A percentile compares a stretch with the other conserved stretches of the same genome.
Evolutionary conservation across 2,888 invertebrate species (phyloP).

Genomic region (Alloscopus bannaensis): DNA sequence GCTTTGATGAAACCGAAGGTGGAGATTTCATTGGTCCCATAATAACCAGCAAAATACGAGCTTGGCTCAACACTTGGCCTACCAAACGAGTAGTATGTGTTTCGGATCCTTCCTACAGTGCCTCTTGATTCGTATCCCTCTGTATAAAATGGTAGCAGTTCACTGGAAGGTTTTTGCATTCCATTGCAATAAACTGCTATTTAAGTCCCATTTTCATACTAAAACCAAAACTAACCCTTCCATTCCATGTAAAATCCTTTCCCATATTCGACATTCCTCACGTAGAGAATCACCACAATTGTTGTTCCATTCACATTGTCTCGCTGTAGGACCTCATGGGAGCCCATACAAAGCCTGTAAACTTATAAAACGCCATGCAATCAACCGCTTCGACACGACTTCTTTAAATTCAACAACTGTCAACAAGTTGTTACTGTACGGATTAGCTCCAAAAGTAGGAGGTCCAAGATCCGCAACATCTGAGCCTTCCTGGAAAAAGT

Average conservation of each 20-base stretch:
- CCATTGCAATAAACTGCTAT: neutral
- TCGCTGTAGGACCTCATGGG: conserved; percentile 12
- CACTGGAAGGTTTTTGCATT: neutral
- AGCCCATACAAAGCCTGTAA: conserved; percentile 15
- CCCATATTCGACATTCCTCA: conserved; percentile 13
- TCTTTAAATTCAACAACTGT: neutral
- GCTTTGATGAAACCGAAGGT: conserved; percentile 60
- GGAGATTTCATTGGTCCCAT: conserved; percentile 49
- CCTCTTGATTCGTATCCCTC: conserved; percentile 27
- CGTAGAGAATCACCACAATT: conserved; percentile 41
- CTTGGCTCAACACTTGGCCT: conserved; percentile 29
- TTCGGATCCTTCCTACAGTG: neutral
- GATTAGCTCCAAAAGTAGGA: conserved; percentile 6
- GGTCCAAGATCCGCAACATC: neutral
- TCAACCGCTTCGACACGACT: neutral
- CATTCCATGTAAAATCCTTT: conserved; percentile 45
- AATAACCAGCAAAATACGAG: conserved; percentile 58
- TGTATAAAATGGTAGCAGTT: too few relatives aligned
- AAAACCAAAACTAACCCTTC: conserved; percentile 21
- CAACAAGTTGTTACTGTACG: conserved; percentile 5
- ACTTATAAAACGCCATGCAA: neutral
- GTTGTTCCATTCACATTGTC: conserved; percentile 1
- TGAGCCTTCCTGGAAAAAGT: conserved; percentile 28
- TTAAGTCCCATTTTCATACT: too few relatives aligned
- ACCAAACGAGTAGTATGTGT: conserved; percentile 49